Base-by-base conservation (phyloP, 2,113 vertebrate genomes). In the Thamnaconus septentrionalis region DNA sequence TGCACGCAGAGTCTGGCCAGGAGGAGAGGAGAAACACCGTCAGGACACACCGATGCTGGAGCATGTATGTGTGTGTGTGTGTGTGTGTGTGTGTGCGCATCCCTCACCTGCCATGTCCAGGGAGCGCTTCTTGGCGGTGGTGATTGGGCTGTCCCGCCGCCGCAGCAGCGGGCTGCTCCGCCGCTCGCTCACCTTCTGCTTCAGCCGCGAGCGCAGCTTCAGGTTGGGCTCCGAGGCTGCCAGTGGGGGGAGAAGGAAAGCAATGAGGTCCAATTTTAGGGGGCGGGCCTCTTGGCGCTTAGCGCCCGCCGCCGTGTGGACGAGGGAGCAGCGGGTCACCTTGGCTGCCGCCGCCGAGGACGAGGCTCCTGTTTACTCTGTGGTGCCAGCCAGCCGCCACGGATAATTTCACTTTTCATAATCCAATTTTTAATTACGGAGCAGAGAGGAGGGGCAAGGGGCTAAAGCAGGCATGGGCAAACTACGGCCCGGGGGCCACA, bases 141-240 rank as follows among this genome's bases (percentile, higher is more conserved):
- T 90, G 64, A 94, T 91, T 0, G 95, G 95, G 1, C 95, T 94
- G 46, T 98, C 95, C 56, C 94, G 93, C 3, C 96, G 92, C 5
- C 96, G 93, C 67, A 98, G 65, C 41, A 98, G 88, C 0, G 96
- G 96, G 44, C 96, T 98, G 91, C 96, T 98, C 80, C 96, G 83
- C 41, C 95, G 86, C 76, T 98, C 96, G 1, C 94, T 95, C 41
- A 98, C 96, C 78, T 98, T 98, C 90, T 98, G 96, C 90, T 98
- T 98, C 82, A 98, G 93, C 53, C 96, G 81, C 52, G 96, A 98
- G 51, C 96, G 93, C 45, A 98, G 78, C 79, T 98, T 98, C 84
- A 98, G 91, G 82, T 98, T 98, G 67, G 96, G 96, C 76, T 98
- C 96, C 12, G 96, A 98, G 0, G 96, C 96, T 98, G 86, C 3